Conservation (phyloP, 2,888 invertebrate species). For the Pterobdella sp. region DNA sequence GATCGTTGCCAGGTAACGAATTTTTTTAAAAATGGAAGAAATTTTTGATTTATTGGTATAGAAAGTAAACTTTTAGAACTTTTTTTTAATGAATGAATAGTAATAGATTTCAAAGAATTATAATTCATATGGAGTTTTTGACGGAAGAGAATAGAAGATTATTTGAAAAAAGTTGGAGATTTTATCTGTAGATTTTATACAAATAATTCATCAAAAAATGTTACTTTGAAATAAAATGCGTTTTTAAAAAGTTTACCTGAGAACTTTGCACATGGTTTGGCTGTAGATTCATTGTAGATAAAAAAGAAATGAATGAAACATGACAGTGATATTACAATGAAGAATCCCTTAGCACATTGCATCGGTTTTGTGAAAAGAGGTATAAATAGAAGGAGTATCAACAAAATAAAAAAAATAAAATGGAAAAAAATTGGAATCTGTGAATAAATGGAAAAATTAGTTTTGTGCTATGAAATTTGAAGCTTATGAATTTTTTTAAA, state of each 20-base stretch:
- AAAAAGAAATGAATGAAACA: neutral
- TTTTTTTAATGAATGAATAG: too few relatives aligned
- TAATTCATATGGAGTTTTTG: too few relatives aligned
- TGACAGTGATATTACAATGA: neutral
- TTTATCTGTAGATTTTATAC: too few relatives aligned
- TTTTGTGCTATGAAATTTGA: neutral
- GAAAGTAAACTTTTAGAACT: neutral
- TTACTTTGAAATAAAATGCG: too few relatives aligned
- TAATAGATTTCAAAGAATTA: too few relatives aligned
- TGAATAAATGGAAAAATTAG: neutral
- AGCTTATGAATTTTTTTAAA: too few relatives aligned
- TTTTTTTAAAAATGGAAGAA: too few relatives aligned
- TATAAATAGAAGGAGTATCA: neutral
- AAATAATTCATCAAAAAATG: too few relatives aligned
- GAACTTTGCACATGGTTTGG: neutral
- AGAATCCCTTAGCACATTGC: neutral
- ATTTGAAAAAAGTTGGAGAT: too few relatives aligned
- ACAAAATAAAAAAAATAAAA: neutral
- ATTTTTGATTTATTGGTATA: neutral
- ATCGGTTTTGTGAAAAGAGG: neutral
- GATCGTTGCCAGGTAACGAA: too few relatives aligned
- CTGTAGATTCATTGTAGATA: neutral
- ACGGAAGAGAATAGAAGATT: too few relatives aligned
- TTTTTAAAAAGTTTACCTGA: too few relatives aligned
- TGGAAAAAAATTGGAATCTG: neutral